Conservation (phyloP, 2,888 invertebrate genomes). For the Drosophila mulleri region DNA sequence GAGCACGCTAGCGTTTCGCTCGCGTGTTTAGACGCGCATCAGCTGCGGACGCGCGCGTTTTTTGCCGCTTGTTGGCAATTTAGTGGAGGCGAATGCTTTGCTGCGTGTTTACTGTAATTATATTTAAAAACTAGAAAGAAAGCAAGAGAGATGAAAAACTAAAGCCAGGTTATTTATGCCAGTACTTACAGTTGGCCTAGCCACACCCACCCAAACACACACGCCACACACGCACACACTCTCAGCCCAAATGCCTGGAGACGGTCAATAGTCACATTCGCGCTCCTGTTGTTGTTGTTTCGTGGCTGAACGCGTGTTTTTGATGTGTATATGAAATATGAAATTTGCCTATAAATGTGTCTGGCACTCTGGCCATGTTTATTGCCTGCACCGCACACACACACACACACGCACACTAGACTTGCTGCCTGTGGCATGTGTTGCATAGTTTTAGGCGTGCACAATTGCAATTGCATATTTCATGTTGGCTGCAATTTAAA, state of each 20-base stretch:
- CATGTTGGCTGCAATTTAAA: constrained; percentile 70
- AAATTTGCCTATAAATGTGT: constrained; percentile 79
- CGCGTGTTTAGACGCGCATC: constrained; percentile 59
- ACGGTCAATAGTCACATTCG: constrained; percentile 53
- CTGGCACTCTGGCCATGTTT: constrained; percentile 65
- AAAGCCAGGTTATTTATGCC: constrained; percentile 63
- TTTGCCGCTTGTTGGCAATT: constrained; percentile 70
- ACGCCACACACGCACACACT: neutral
- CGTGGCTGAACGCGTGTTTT: constrained; percentile 46
- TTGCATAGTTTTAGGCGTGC: constrained; percentile 68
- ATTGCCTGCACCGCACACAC: constrained; percentile 28
- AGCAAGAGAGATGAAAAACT: constrained; percentile 31
- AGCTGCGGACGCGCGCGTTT: constrained; percentile 51
- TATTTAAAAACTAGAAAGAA: constrained; percentile 53
- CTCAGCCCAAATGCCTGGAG: constrained; percentile 8
- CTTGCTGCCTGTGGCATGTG: constrained; percentile 6
- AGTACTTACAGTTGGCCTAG: constrained; percentile 23
- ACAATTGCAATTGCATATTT: constrained; percentile 66
- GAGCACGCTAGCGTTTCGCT: constrained; percentile 35
- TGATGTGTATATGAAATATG: constrained; percentile 52
- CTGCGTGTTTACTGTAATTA: constrained; percentile 83
- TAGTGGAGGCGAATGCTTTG: constrained; percentile 53
- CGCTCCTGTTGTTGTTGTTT: constrained; percentile 2
- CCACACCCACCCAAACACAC: constrained; percentile 33
- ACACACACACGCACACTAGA: neutral